Conservation (phyloP, 2,888 invertebrate genomes). For the Alitta virens region DNA sequence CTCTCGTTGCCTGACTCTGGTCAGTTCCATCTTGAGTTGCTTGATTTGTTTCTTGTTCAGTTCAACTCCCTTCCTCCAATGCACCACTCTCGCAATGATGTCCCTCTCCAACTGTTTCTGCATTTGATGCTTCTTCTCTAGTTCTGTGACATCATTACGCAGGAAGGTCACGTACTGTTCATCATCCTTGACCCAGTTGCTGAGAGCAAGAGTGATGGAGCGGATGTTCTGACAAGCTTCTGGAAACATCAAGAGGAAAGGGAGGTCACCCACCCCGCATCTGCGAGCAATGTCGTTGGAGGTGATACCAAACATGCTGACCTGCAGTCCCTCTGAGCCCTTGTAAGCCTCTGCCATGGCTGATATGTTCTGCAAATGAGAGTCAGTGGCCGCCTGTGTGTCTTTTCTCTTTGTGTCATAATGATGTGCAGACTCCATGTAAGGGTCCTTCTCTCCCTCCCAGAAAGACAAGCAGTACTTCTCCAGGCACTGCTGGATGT, state of each 20-base stretch:
- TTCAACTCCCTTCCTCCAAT: slow-evolving; percentile 38
- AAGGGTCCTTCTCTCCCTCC: slow-evolving; percentile 33
- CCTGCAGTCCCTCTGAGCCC: slow-evolving; percentile 30
- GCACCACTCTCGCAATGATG: slow-evolving; percentile 34
- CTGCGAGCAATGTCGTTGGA: slow-evolving; percentile 37
- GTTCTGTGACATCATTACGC: slow-evolving; percentile 36
- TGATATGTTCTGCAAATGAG: slow-evolving; percentile 36
- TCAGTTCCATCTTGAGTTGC: slow-evolving; percentile 34
- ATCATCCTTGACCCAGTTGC: slow-evolving; percentile 44
- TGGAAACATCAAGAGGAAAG: slow-evolving; percentile 41
- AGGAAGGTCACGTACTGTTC: slow-evolving; percentile 40
- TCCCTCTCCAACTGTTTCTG: slow-evolving; percentile 31
- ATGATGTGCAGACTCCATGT: slow-evolving; percentile 42
- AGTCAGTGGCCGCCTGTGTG: slow-evolving; percentile 32
- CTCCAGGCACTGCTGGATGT: slow-evolving; percentile 34
- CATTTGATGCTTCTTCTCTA: slow-evolving; percentile 34
- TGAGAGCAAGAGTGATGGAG: slow-evolving; percentile 34
- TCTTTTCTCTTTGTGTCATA: slow-evolving; percentile 43
- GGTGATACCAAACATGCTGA: slow-evolving; percentile 38
- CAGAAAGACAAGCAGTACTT: slow-evolving; percentile 46
- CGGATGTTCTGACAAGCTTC: slow-evolving; percentile 42
- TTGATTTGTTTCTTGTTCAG: slow-evolving; percentile 31
- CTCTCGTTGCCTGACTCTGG: slow-evolving; percentile 34
- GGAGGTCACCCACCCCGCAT: slow-evolving; percentile 37
- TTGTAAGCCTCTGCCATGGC: slow-evolving; percentile 32